Base-by-base conservation (phyloP, 35 echinoderm and acorn worm genomes). In the Ophiothrix spiculata region DNA sequence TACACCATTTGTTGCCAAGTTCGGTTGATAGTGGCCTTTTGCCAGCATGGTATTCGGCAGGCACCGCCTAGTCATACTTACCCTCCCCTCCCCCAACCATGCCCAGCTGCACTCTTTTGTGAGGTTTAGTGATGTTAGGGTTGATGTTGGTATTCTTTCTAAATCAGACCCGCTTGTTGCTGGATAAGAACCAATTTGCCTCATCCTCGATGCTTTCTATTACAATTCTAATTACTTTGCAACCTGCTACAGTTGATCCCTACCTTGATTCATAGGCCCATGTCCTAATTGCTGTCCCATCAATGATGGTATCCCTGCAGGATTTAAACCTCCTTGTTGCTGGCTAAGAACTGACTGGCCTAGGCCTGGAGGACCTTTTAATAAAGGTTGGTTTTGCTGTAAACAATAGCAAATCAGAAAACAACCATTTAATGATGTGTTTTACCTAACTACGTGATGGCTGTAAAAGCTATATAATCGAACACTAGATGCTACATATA, bases 291-390 rank as follows among this genome's bases (percentile, higher is more conserved):
- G 60, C 25, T 69, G 60, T 10, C 60, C 60, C 60, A 69, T 69
- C 60, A 69, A 69, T 15, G 60, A 69, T 2, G 60, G 60, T 69
- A 69, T 69, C 60, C 60, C 60, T 69, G 6, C 60, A 12, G 60
- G 60, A 25, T 25, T 69, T 28, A 69, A 12, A 69, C 60, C 25
- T 25, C 29, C 16, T 49, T 49, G 42, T 28, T 69, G 60, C 29
- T 69, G 60, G 25, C 60, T 69, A 12, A 69, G 60, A 69, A 69
- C 60, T 69, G 60, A 64, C 33, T 33, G 32, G 21, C 81, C 81
- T 17, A 64, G 81, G 16, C 81, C 81, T 8, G 75, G 75, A 2
- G 85, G 85, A 17, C 40, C 75, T 40, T 87, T 87, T 49, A 87
- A 35, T 36, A 87, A 49, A 8, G 85, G 85, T n/a, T 78, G 40